Conservation (phyloP, 2,888 invertebrate genomes). For the Diogma glabrata region DNA sequence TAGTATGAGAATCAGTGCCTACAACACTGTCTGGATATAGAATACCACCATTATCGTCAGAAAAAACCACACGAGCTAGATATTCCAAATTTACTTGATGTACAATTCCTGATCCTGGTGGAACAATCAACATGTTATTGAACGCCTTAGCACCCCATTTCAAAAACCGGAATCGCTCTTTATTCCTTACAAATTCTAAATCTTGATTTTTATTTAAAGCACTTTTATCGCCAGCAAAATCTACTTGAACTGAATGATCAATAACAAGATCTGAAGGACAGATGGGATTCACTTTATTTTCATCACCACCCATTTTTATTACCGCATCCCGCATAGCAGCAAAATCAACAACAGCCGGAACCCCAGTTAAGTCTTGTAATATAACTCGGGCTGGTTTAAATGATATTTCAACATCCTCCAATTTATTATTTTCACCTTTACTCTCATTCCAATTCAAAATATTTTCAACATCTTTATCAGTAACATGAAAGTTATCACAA, state of each 20-base stretch:
- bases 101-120: conserved; percentile 96
- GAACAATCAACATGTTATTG: conserved; percentile 92
- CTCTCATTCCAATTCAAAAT: conserved; percentile 74
- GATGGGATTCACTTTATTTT: conserved; percentile 89
- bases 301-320: conserved; percentile 70
- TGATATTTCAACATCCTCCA: conserved; percentile 73
- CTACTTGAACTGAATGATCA: conserved; percentile 97
- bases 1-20: conserved; percentile 97
- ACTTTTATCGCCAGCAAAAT: conserved; percentile 63
- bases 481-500: conserved; percentile 90
- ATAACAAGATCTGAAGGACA: conserved; percentile 97
- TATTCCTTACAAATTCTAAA: conserved; percentile 89
- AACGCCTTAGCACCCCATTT: conserved; percentile 99
- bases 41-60: conserved; percentile 32
- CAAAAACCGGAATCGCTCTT: conserved; percentile 88
- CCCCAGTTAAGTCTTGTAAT: conserved; percentile 91
- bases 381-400: conserved; percentile 95
- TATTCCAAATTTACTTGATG: conserved; percentile 98
- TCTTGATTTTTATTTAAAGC: conserved; percentile 87
- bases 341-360: conserved; percentile 97
- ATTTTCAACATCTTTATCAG: conserved; percentile 72
- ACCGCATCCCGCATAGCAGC: conserved; percentile 98
- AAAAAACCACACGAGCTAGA: conserved; percentile 80
- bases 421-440: conserved; percentile 26
- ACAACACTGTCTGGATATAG: conserved; percentile 87